Base-by-base conservation (phyloP, 1,140 invertebrate genomes). In the Agrypnia vestita region DNA sequence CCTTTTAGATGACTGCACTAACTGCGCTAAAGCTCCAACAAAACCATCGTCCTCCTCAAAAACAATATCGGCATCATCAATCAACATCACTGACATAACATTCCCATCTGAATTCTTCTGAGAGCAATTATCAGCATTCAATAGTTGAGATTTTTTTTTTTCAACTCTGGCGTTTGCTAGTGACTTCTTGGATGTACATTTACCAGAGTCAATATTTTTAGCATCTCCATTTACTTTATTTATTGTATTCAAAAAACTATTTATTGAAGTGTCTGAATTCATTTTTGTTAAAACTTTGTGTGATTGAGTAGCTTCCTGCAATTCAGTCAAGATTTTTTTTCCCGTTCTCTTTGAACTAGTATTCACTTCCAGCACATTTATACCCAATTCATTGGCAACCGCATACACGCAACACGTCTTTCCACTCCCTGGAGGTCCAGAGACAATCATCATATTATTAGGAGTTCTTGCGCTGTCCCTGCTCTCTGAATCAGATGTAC, bases 301-400 rank as follows among this genome's bases (percentile, higher is more conserved):
- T 0, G 97, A 98, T 85, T 97, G 96, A 0, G 96, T 97, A 9
- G 97, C 96, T 89, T 98, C 97, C 84, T 96, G 94, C 6, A 98
- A 89, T 85, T 97, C 94, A 85, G 95, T 92, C 13, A 95, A 89
- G 81, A 95, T 92, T 86, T 94, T 96, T 84, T 95, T 95, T 15
- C 94, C 94, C 71, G 92, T 94, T 81, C 97, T 90, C 87, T 92
- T 94, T 80, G 93, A 95, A 9, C 96, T 96, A 10, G 96, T 94
- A 90, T 98, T 98, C n/a, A 98, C 92, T 90, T 98, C 97, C 84
- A 98, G 91, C 9, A 98, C 94, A 85, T 96, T 97, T 51, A 89
- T 95, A 90, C 94, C 94, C 75, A 97, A 89, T 87, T 98, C 96
- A 84, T 95, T 92, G 49, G 97, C 97, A 62, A 98, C 84, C 4